These are phyloP conservation scores for Andinoacara biseriatus DNA, from an alignment of 2,113 vertebrate species.

Conservation along the genomic window DNA sequence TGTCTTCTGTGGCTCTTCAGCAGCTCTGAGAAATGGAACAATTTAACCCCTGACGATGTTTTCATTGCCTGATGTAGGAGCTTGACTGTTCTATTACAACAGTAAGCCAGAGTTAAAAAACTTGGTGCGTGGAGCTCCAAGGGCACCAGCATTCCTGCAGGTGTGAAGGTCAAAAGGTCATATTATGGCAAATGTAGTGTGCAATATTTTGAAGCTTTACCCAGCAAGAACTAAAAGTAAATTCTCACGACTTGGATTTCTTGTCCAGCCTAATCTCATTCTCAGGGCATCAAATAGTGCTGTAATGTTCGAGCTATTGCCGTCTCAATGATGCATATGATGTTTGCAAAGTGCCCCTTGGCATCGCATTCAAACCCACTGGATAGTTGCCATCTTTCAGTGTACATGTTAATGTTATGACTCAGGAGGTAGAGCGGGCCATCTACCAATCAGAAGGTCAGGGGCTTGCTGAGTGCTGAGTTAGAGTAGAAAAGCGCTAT, in stretches of 20 bases:
- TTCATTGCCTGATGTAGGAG: not conserved
- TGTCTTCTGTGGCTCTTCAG: not conserved
- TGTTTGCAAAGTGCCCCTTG: not conserved
- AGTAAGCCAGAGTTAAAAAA: not conserved
- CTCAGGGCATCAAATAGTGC: not conserved
- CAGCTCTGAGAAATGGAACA: no score
- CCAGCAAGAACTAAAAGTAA: not conserved
- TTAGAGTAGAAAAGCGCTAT: no score
- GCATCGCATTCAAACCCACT: not conserved
- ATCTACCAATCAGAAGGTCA: no score
- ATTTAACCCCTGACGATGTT: not conserved
- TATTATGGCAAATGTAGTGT: not conserved
- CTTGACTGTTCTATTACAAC: not conserved
- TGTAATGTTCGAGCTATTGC: not conserved
- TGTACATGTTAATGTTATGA: not conserved
- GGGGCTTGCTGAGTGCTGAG: no score
- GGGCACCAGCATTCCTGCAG: not conserved
- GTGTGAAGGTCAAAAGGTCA: not conserved
- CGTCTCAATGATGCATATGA: not conserved
- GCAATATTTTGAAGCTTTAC: not conserved
- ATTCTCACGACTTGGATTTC: not conserved
- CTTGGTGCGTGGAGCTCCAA: not conserved
- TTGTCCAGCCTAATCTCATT: not conserved
- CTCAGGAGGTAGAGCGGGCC: no score
- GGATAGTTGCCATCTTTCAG: not conserved